Evolutionary conservation across 2,113 vertebrate genomes (phyloP).

Genomic region (Danionella cerebrum): DNA sequence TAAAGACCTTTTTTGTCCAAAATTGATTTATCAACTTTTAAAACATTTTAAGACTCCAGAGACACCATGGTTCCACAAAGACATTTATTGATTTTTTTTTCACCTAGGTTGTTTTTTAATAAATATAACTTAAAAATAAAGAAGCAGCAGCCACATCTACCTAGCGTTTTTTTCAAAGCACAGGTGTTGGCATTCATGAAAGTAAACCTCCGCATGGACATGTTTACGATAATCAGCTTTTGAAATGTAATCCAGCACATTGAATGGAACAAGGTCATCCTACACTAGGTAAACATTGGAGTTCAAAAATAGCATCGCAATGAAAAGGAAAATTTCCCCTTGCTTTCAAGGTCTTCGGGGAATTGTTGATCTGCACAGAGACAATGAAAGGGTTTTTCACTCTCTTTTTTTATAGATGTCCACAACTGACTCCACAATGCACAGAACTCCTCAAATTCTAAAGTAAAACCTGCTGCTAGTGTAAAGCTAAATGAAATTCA

Average conservation of each 20-base stretch:
- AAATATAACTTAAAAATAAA: background rate
- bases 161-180: background rate
- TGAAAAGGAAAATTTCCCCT: background rate
- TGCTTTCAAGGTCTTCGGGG: background rate
- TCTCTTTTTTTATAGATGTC: background rate
- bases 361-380: background rate
- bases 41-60: too few species aligned
- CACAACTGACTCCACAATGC: too few species aligned
- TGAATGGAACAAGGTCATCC: background rate
- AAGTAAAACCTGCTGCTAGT: background rate
- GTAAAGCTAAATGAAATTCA: too few species aligned
- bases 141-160: slow-evolving; percentile 7
- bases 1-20: too few species aligned
- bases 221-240: slow-evolving; percentile 19
- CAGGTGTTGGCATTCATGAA: slow-evolving; percentile 11
- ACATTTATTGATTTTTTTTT: too few species aligned
- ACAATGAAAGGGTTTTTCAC: slow-evolving; percentile 4
- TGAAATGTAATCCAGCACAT: background rate
- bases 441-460: background rate
- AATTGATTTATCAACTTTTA: too few species aligned
- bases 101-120: too few species aligned
- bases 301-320: slow-evolving; percentile 2
- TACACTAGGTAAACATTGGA: slow-evolving; percentile 17
- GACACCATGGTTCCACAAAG: too few species aligned
- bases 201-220: background rate